A percentile compares a stretch with the other conserved stretches of the same genome.
These are phyloP conservation scores for Zaprionus lineosus DNA, from an alignment of 2,888 invertebrate species.

Conservation along the genomic window DNA sequence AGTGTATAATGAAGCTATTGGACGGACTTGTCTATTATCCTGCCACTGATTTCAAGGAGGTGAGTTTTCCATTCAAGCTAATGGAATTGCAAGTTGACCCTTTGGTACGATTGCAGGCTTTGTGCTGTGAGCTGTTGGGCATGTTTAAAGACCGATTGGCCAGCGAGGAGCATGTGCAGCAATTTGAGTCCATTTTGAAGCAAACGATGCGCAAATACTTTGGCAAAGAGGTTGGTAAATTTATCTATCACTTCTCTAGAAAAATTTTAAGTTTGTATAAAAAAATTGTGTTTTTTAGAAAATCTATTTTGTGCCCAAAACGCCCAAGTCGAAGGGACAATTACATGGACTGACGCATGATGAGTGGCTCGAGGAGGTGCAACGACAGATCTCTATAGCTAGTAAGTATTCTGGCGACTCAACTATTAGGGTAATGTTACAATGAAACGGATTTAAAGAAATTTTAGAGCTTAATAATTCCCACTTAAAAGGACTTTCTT, in stretches of 20 bases:
- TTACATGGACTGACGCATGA: constrained; percentile 84
- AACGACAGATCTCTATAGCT: constrained; percentile 86
- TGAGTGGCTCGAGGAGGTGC: constrained; percentile 86
- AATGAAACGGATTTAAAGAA: too few species aligned
- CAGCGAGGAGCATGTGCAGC: constrained; percentile 86
- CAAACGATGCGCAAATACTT: constrained; percentile 83
- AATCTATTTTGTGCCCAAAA: constrained; percentile 80
- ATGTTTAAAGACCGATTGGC: constrained; percentile 90
- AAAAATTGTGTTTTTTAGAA: constrained; percentile 68
- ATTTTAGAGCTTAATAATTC: too few species aligned
- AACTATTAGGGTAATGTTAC: too few species aligned
- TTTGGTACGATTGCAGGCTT: constrained; percentile 84
- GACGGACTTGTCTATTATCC: constrained; percentile 79
- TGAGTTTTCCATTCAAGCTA: constrained; percentile 33
- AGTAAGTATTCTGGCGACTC: too few species aligned
- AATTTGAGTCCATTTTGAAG: constrained; percentile 86
- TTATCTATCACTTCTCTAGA: too few species aligned
- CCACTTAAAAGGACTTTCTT: too few species aligned
- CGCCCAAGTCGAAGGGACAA: constrained; percentile 56
- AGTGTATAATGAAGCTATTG: constrained; percentile 81
- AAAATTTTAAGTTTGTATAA: too few species aligned
- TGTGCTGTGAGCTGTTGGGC: constrained; percentile 89
- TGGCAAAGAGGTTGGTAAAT: constrained; percentile 79
- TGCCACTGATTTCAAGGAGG: constrained; percentile 79
- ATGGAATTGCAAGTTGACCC: constrained; percentile 10